Evolutionary conservation across 2,888 invertebrate species (phyloP).

Genomic region (Nephrotoma appendiculata): DNA sequence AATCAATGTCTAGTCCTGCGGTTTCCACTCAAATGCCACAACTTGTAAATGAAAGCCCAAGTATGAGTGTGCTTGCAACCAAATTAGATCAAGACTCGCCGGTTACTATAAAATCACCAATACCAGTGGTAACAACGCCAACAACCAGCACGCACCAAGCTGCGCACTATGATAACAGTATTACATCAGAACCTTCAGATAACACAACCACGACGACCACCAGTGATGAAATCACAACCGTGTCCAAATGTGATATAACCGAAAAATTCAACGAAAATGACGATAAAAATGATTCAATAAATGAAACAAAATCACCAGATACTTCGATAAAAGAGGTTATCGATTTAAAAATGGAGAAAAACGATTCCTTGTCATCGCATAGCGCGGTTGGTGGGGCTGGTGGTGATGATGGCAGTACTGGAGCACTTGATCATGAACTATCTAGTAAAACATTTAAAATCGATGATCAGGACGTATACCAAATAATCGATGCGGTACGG

Average conservation of each 20-base stretch:
- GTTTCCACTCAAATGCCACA: constrained; percentile 23
- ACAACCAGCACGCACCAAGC: constrained; percentile 5
- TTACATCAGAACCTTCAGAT: constrained; percentile 31
- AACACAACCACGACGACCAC: constrained; percentile 32
- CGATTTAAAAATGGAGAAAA: neutral
- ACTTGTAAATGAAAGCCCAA: constrained; percentile 28
- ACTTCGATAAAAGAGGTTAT: constrained; percentile 7
- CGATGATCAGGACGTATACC: constrained; percentile 43
- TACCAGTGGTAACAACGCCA: constrained; percentile 3
- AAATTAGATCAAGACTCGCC: constrained; percentile 24
- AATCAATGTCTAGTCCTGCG: constrained; percentile 32
- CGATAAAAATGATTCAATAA: constrained; percentile 18
- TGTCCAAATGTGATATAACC: constrained; percentile 20
- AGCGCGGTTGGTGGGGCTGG: neutral
- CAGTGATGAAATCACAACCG: constrained; percentile 31
- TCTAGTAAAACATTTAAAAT: constrained; percentile 10
- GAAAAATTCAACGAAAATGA: constrained; percentile 23
- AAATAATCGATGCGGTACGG: constrained; percentile 64
- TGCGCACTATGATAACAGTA: constrained; percentile 26
- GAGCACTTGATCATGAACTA: constrained; percentile 15
- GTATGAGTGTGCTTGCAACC: constrained; percentile 22
- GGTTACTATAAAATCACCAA: neutral
- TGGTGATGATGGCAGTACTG: constrained; percentile 10
- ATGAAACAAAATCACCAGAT: constrained; percentile 7
- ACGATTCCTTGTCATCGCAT: neutral